phyloP scores from a whole-genome alignment of 2,113 vertebrate species.

The Machaerirhynchus nigripectus region DNA sequence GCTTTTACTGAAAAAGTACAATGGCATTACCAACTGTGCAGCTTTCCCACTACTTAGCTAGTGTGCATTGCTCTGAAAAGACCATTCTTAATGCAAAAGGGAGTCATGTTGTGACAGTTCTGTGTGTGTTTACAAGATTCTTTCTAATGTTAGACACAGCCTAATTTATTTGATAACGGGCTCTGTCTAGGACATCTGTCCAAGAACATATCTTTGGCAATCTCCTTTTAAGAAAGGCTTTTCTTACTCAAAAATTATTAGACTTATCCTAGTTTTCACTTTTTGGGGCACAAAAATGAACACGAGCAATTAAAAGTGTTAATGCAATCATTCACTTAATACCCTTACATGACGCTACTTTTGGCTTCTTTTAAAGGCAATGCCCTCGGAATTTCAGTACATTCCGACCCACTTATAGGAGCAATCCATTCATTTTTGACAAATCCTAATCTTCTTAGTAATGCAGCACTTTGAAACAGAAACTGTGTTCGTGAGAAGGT shows the following conservation, averaged over 20 bases:
- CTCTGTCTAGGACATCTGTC: not conserved
- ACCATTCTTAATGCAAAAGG: not conserved
- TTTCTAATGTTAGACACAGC: not conserved
- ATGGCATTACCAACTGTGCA: not conserved
- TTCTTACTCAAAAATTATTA: not conserved
- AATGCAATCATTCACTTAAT: not conserved
- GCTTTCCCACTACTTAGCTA: not conserved
- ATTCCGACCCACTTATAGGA: slow-evolving; percentile 61
- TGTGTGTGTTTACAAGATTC: not conserved
- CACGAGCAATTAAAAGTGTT: not conserved
- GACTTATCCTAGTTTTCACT: not conserved
- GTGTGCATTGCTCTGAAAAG: not conserved
- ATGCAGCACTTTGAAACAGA: slow-evolving; percentile 31
- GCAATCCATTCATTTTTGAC: slow-evolving; percentile 35
- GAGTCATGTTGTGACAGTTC: not conserved
- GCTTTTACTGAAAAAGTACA: not conserved
- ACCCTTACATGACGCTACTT: not conserved
- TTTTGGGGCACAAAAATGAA: not conserved
- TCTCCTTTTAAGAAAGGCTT: not conserved
- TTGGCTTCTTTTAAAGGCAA: slow-evolving; percentile 42
- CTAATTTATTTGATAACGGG: not conserved
- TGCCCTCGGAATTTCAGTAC: slow-evolving; percentile 52
- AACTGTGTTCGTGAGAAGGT: not conserved
- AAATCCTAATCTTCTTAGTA: slow-evolving; percentile 45
- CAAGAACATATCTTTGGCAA: not conserved